A percentile compares a stretch with the other conserved stretches of the same genome.
Conservation (phyloP, 2,113 vertebrate species). For the Psilopsiagon aurifrons region DNA sequence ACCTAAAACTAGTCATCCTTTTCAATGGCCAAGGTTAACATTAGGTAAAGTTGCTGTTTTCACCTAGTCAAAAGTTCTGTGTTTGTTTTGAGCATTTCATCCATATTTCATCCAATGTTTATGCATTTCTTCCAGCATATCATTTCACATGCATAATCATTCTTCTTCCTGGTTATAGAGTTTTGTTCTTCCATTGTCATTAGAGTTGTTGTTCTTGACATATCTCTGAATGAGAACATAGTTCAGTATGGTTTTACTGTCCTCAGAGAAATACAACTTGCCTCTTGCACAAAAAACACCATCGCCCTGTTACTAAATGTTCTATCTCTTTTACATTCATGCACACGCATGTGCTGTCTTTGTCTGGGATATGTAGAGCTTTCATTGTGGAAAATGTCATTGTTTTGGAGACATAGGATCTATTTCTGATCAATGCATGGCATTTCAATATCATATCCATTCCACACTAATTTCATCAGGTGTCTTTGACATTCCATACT, state of each 20-base stretch:
- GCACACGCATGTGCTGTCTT: not conserved
- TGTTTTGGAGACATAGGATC: not conserved
- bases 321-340: not conserved
- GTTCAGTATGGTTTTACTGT: constrained; percentile 6
- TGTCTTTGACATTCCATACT: constrained; percentile 31
- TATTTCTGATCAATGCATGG: not conserved
- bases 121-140: constrained; percentile 56
- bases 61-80: constrained; percentile 44
- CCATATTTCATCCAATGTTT: not conserved
- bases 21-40: constrained; percentile 79
- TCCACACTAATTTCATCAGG: constrained; percentile 2
- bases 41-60: constrained; percentile 79
- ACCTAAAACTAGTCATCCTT: constrained; percentile 76
- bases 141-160: constrained; percentile 52
- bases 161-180: constrained; percentile 25
- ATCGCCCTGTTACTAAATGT: not conserved
- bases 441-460: constrained; percentile 3
- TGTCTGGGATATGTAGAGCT: not conserved
- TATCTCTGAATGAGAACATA: not conserved
- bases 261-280: constrained; percentile 17
- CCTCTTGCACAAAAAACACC: constrained; percentile 49
- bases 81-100: constrained; percentile 66
- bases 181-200: not conserved
- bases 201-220: not conserved
- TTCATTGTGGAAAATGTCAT: not conserved